A percentile compares a stretch with the other conserved stretches of the same genome.
These are phyloP conservation scores for Melanostoma scalare DNA, from an alignment of 2,888 invertebrate species.

Conservation along the genomic window DNA sequence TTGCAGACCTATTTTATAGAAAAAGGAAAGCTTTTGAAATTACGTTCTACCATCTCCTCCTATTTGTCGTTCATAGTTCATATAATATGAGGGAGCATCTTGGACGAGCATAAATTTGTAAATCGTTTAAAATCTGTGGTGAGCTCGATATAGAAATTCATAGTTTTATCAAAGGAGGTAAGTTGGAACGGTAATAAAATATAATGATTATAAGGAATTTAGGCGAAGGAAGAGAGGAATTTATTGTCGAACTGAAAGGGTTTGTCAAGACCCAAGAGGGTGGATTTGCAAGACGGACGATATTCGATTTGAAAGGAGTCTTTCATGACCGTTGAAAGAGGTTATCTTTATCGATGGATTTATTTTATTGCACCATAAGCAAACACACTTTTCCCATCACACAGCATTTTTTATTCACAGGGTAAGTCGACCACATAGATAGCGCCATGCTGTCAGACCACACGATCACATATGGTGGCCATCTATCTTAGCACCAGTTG, in stretches of 20 bases:
- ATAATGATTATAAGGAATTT: background rate
- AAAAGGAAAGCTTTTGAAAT: too few relatives aligned
- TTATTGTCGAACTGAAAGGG: too few relatives aligned
- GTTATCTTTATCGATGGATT: too few relatives aligned
- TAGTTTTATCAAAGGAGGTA: background rate
- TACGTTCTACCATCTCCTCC: background rate
- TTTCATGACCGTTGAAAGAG: too few relatives aligned
- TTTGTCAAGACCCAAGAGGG: too few relatives aligned
- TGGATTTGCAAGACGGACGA: too few relatives aligned
- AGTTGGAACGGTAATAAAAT: conserved; percentile 9
- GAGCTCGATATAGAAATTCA: conserved; percentile 24
- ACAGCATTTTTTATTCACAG: too few relatives aligned
- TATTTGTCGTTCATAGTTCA: conserved; percentile 19
- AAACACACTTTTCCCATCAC: too few relatives aligned
- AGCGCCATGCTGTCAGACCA: too few relatives aligned
- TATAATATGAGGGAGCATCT: conserved; percentile 2
- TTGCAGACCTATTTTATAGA: background rate
- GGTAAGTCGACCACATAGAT: too few relatives aligned
- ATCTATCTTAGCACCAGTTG: conserved; percentile 23
- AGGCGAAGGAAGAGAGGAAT: background rate
- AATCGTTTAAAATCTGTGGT: conserved; percentile 55
- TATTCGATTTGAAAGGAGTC: too few relatives aligned
- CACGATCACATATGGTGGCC: conserved; percentile 4
- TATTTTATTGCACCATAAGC: too few relatives aligned
- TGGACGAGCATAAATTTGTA: conserved; percentile 51